phyloP scores from a whole-genome alignment of 1,140 invertebrate species.

The Lycorma delicatula region DNA sequence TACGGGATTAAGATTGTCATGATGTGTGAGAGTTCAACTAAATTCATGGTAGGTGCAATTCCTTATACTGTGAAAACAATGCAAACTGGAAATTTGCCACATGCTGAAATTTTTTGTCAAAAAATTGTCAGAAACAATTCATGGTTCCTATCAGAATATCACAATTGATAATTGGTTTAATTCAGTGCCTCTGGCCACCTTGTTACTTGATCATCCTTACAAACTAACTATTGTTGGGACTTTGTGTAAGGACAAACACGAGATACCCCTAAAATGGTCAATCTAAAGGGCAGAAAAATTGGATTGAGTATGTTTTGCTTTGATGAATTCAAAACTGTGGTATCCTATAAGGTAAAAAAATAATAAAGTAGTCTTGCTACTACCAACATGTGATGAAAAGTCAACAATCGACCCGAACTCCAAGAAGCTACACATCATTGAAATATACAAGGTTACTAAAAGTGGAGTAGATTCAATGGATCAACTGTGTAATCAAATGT shows the following conservation, averaged over 20 bases:
- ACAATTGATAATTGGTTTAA: slow-evolving; percentile 34
- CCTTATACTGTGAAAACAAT: slow-evolving; percentile 34
- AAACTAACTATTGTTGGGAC: slow-evolving; percentile 28
- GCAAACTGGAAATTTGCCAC: slow-evolving; percentile 4
- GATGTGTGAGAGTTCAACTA: slow-evolving; percentile 31
- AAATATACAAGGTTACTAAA: slow-evolving; percentile 34
- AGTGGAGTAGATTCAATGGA: slow-evolving; percentile 35
- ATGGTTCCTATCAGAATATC: slow-evolving; percentile 31
- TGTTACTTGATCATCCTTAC: slow-evolving; percentile 18
- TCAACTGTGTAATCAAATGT: slow-evolving; percentile 22
- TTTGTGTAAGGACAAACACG: slow-evolving; percentile 28
- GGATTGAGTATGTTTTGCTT: slow-evolving; percentile 22
- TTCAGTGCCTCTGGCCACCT: slow-evolving; percentile 19
- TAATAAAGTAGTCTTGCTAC: slow-evolving; percentile 20
- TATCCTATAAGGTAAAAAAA: slow-evolving; percentile 23
- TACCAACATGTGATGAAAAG: slow-evolving; percentile 18
- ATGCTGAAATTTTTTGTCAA: slow-evolving; percentile 25
- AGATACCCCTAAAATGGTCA: slow-evolving; percentile 18
- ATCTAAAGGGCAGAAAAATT: slow-evolving; percentile 9
- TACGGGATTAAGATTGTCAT: slow-evolving; percentile 38
- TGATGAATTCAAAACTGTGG: slow-evolving; percentile 16
- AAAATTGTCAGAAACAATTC: slow-evolving; percentile 21
- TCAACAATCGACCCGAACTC: slow-evolving; percentile 10
- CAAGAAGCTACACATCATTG: slow-evolving; percentile 32
- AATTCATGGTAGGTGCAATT: slow-evolving; percentile 33